Evolutionary conservation across 2,888 invertebrate species (phyloP).

Genomic region (Pyrrhosoma nymphula): DNA sequence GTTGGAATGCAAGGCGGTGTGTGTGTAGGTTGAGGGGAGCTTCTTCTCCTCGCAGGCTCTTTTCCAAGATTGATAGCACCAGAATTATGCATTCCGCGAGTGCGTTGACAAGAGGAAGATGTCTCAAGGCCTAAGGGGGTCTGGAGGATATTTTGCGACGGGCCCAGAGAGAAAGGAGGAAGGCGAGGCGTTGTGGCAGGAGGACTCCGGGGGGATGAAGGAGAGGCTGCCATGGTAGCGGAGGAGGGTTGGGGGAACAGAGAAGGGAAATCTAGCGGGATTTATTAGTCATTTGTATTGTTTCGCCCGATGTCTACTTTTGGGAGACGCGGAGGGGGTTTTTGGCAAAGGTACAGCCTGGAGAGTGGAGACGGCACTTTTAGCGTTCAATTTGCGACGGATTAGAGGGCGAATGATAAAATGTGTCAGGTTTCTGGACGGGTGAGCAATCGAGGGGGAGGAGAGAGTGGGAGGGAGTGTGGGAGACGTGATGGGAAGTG

Average conservation of each 20-base stretch:
- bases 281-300: slow-evolving; percentile 65
- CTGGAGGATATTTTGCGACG: slow-evolving; percentile 11
- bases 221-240: not conserved
- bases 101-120: slow-evolving; percentile 56
- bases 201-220: not conserved
- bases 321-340: not conserved
- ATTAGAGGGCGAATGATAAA: slow-evolving; percentile 42
- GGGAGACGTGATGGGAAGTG: not conserved
- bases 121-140: slow-evolving; percentile 44
- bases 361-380: not conserved
- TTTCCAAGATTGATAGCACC: slow-evolving; percentile 55
- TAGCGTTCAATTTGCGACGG: slow-evolving; percentile 53
- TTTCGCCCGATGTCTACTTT: slow-evolving; percentile 57
- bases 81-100: slow-evolving; percentile 65
- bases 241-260: not conserved
- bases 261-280: slow-evolving; percentile 42
- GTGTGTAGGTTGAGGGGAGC: not conserved
- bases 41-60: not conserved
- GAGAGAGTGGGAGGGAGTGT: not conserved
- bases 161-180: not conserved
- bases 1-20: not conserved
- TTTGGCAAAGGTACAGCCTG: not conserved
- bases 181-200: not conserved
- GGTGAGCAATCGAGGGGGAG: not conserved
- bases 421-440: slow-evolving; percentile 29